Percentiles rank a stretch among this genome's conserved stretches.
Conservation (phyloP, 2,113 vertebrate genomes). For the Hypanus sabinus region DNA sequence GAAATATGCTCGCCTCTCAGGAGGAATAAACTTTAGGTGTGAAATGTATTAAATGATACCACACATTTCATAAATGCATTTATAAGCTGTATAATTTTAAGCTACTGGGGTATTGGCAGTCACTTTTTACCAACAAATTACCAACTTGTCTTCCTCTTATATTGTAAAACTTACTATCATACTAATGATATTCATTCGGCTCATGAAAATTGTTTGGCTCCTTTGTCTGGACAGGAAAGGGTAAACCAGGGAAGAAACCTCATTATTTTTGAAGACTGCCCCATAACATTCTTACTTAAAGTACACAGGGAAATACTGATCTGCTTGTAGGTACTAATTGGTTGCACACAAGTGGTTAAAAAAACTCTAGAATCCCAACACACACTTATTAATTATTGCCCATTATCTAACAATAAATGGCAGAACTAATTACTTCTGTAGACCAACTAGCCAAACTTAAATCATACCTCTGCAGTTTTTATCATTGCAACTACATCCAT, state of each 20-base stretch:
- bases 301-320: constrained; percentile 2
- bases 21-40: not conserved
- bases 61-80: not conserved
- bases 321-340: constrained; percentile 32
- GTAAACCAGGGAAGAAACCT: constrained; percentile 25
- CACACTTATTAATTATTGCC: constrained; percentile 1
- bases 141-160: not conserved
- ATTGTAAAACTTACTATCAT: not conserved
- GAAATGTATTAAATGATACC: not conserved
- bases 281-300: constrained; percentile 25
- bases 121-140: not conserved
- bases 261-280: constrained; percentile 36
- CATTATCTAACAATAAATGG: constrained; percentile 13
- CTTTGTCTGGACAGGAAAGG: constrained; percentile 29
- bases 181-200: constrained; percentile 3
- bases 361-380: constrained; percentile 14
- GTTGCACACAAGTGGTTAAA: constrained; percentile 9
- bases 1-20: not conserved
- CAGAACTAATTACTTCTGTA: constrained; percentile 24
- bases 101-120: not conserved
- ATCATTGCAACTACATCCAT: not conserved
- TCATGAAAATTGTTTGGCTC: constrained; percentile 11
- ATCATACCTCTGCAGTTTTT: constrained; percentile 24
- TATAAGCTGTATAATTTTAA: not conserved
- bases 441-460: constrained; percentile 7